These are phyloP conservation scores for Microdon myrmicae DNA, from an alignment of 2,888 invertebrate species.

Conservation along the genomic window DNA sequence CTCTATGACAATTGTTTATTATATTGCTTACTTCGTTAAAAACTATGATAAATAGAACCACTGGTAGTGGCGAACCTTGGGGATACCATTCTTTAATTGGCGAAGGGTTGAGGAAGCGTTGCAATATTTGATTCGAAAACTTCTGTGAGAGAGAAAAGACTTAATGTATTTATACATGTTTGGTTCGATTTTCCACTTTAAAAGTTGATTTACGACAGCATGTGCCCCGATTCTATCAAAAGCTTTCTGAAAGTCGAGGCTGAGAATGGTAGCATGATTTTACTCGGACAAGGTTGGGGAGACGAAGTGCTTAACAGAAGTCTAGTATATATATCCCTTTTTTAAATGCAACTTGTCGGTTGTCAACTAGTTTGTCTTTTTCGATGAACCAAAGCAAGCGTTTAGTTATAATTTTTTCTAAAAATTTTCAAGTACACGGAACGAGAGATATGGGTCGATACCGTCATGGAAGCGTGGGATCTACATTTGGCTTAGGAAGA, in stretches of 20 bases:
- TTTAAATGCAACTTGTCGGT: not conserved
- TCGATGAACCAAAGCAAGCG: conserved; percentile 2
- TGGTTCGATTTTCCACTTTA: conserved; percentile 5
- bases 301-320: conserved; percentile 1
- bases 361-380: not conserved
- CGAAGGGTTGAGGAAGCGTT: too few relatives aligned
- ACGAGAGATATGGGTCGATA: not conserved
- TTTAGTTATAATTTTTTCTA: not conserved
- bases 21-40: too few relatives aligned
- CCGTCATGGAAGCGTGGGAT: not conserved
- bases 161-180: not conserved
- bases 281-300: not conserved
- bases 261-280: not conserved
- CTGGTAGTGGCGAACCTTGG: too few relatives aligned
- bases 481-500: not conserved
- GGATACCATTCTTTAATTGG: too few relatives aligned
- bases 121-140: too few relatives aligned
- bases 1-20: too few relatives aligned
- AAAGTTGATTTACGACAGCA: conserved; percentile 1
- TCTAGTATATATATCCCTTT: too few relatives aligned
- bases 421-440: not conserved
- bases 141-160: too few relatives aligned
- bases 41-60: too few relatives aligned
- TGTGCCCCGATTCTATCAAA: conserved; percentile 1
- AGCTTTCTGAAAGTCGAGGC: not conserved